Base-by-base conservation (phyloP, 1,140 invertebrate genomes). In the Apocrypta bakeri region DNA sequence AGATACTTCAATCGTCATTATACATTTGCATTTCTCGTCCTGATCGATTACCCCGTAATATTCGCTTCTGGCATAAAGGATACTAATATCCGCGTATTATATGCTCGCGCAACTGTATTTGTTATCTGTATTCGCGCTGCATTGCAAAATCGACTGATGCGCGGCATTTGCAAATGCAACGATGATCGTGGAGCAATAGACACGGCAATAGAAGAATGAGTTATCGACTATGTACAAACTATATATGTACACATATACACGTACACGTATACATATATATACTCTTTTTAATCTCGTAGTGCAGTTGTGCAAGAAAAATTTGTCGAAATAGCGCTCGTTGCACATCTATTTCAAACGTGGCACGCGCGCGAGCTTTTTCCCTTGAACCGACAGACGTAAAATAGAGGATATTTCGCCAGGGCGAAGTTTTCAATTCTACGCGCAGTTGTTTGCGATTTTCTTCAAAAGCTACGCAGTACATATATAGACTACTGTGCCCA, bases 361-460 rank as follows among this genome's bases (percentile, higher is more conserved):
- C n/a, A n/a, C n/a, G n/a, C n/a, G n/a, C n/a, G 21, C 74, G 8
- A 29, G 8, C 8, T 12, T 7, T 73, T 42, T 40, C 68, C 48
- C 21, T 56, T 7, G 48, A n/a, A 56, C 48, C n/a, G 48, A 56
- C 21, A n/a, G 48, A 56, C 48, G 21, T 56, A 56, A 56, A 56
- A 56, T 56, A 17, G 48, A 56, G 21, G 48, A 56, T n/a, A n/a
- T 56, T 56, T 56, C 48, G 48, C 48, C 48, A 6, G 48, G 12
- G 40, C 40, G 40, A 12, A 56, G 42, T 68, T 74, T 33, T 40
- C 27, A 73, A 69, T 56, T 69, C 37, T 76, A 1, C 40, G 24
- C 63, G 11, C 72, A 74, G 73, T 82, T 75, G 63, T 77, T 82
- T 63, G 40, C 33, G 29, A 69, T 82, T 71, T 77, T 17, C 25